Evolutionary conservation across 2,113 vertebrate species (phyloP).

Genomic region (Australoheros scitulus): DNA sequence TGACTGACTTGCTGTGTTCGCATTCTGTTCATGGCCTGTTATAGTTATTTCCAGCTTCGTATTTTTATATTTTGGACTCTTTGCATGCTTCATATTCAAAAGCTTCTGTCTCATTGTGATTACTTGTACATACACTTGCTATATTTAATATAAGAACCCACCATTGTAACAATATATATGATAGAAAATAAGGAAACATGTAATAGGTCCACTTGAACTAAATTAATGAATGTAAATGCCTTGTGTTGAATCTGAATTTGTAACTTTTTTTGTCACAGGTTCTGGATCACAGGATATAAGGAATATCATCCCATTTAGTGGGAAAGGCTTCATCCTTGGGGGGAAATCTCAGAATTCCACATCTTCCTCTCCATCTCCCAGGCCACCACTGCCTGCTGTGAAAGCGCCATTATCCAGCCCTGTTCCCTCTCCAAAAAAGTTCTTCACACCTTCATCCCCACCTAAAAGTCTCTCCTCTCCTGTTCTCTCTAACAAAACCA

Average conservation of each 20-base stretch:
- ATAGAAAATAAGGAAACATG: not conserved
- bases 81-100: too few species aligned
- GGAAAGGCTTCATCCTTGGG: constrained; percentile 87
- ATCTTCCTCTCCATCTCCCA: constrained; percentile 41
- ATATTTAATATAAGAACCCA: too few species aligned
- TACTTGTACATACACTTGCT: not conserved
- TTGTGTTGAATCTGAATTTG: not conserved
- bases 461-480: constrained; percentile 19
- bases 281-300: constrained; percentile 66
- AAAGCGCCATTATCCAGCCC: not conserved
- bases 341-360: constrained; percentile 39
- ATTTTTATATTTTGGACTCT: too few species aligned
- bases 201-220: not conserved
- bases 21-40: too few species aligned
- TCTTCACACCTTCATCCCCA: not conserved
- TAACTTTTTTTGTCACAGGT: constrained; percentile 65
- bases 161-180: too few species aligned
- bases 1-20: too few species aligned
- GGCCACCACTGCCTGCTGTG: not conserved
- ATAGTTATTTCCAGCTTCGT: too few species aligned
- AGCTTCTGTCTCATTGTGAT: not conserved
- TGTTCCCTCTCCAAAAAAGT: not conserved
- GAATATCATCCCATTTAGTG: constrained; percentile 85
- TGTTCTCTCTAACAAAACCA: not conserved
- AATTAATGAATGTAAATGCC: not conserved